Evolutionary conservation across 1,140 invertebrate genomes (phyloP).

Genomic region (Eurosta solidaginis): DNA sequence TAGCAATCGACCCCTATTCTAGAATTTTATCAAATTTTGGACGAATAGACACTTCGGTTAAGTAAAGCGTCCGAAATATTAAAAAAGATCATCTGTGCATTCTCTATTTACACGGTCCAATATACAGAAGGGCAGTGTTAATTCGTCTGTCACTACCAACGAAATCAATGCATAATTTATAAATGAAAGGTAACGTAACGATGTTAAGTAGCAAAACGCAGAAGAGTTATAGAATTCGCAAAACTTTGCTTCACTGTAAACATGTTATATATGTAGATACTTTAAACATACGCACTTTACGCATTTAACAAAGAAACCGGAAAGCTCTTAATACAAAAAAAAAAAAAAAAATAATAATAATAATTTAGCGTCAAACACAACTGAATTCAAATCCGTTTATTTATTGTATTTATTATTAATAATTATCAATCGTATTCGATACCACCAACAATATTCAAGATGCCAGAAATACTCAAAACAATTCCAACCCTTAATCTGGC

Average conservation of each 20-base stretch:
- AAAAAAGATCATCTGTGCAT: no score
- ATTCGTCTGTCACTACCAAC: no score
- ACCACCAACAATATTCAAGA: background rate
- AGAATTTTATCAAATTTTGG: no score
- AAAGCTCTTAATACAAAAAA: background rate
- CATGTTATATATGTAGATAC: background rate
- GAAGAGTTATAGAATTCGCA: no score
- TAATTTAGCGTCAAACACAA: background rate
- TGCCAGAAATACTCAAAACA: background rate
- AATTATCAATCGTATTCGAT: background rate
- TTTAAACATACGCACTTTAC: background rate
- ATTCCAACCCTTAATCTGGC: background rate
- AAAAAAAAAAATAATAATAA: background rate
- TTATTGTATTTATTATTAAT: background rate
- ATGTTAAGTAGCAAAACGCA: no score
- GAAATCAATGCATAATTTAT: no score
- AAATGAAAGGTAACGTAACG: no score
- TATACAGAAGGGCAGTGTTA: no score
- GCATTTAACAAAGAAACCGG: background rate
- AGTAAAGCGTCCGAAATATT: no score
- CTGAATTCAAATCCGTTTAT: slow-evolving; percentile 1
- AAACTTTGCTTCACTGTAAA: background rate
- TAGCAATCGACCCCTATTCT: no score
- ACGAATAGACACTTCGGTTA: no score
- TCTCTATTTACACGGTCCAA: no score